Percentiles rank a stretch among this genome's conserved stretches.
phyloP scores from a whole-genome alignment of 2,888 invertebrate species.

The Diaperis boleti region DNA sequence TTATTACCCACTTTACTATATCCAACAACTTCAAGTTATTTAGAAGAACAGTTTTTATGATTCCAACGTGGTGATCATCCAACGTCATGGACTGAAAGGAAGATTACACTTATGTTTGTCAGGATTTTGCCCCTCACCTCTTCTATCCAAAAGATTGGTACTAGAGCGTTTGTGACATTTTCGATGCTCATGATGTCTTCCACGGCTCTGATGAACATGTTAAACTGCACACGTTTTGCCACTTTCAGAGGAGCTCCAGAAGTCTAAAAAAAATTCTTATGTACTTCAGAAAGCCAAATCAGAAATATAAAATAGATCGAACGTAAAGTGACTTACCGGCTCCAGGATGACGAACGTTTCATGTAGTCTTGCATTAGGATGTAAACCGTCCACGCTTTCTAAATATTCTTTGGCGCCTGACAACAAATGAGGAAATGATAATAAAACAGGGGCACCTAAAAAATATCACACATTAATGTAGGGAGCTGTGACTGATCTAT shows the following conservation, averaged over 20 bases:
- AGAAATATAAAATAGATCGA: too few species aligned
- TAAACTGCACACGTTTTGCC: conserved; percentile 77
- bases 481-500: too few species aligned
- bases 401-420: conserved; percentile 68
- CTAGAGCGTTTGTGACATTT: conserved; percentile 68
- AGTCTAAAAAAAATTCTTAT: conserved; percentile 44
- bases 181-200: conserved; percentile 68
- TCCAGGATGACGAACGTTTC: conserved; percentile 78
- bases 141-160: conserved; percentile 77
- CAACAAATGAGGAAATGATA: conserved; percentile 81
- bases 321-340: conserved; percentile 72
- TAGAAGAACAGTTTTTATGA: conserved; percentile 50
- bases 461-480: conserved; percentile 41
- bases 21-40: conserved; percentile 49
- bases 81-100: conserved; percentile 52
- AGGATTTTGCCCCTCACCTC: conserved; percentile 68
- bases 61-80: conserved; percentile 49
- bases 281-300: too few species aligned
- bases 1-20: conserved; percentile 52
- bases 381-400: conserved; percentile 70
- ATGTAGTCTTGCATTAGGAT: conserved; percentile 72
- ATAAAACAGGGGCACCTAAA: conserved; percentile 76
- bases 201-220: conserved; percentile 73
- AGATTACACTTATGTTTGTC: conserved; percentile 21
- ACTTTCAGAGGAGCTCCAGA: conserved; percentile 70